Conservation (phyloP, 2,113 vertebrate species). For the Globicephala melas region DNA sequence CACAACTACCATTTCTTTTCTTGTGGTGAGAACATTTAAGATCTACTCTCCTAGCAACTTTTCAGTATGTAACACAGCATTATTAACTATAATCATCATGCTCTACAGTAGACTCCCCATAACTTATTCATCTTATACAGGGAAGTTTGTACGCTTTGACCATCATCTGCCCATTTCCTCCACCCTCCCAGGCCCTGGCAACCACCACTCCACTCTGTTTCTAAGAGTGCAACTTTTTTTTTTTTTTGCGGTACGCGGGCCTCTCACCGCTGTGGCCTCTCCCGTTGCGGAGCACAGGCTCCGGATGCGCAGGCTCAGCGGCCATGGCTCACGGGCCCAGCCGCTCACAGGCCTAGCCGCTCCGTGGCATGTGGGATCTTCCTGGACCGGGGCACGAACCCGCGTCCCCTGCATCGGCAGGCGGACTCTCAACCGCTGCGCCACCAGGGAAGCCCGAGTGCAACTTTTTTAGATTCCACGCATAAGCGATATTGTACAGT, state of each 20-base stretch:
- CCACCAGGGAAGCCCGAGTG: neutral
- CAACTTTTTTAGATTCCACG: neutral
- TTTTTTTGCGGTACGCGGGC: no score
- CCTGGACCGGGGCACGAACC: no score
- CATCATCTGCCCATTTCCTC: neutral
- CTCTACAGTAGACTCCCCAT: neutral
- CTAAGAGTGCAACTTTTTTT: neutral
- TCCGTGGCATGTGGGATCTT: no score
- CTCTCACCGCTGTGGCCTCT: no score
- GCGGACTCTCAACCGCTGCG: no score
- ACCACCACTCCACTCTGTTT: neutral
- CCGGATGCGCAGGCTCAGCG: no score
- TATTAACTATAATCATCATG: neutral
- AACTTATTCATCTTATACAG: neutral
- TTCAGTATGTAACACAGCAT: neutral
- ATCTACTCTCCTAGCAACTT: neutral
- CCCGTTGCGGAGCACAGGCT: no score
- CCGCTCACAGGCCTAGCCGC: no score
- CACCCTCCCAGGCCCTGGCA: neutral
- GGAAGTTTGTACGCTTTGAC: neutral
- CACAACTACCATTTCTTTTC: neutral
- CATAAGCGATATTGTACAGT: neutral
- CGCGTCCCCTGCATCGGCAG: no score
- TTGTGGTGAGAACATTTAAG: neutral
- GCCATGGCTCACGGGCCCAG: no score